These are phyloP conservation scores for Hippocampus kuda DNA, from an alignment of 2,797 vertebrate species.

Conservation along the genomic window DNA sequence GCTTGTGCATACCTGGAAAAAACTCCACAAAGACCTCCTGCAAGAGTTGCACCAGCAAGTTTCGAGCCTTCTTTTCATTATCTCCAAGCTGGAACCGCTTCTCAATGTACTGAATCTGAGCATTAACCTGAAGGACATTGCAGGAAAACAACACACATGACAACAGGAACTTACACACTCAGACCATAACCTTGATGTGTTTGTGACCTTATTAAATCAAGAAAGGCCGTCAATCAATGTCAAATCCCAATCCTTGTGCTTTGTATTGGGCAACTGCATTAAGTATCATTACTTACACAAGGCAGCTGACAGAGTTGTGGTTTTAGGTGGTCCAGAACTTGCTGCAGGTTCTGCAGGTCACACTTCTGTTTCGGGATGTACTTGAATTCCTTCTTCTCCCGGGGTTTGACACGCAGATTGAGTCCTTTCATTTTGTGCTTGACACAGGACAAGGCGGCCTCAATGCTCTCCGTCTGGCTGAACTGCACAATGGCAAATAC, in stretches of 20 bases:
- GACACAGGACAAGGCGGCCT: constrained; percentile 57
- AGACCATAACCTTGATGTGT: too few species aligned
- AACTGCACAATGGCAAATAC: constrained; percentile 88
- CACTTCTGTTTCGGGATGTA: constrained; percentile 65
- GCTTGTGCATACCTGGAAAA: constrained; percentile 73
- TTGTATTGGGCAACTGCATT: neutral
- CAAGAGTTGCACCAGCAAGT: constrained; percentile 75
- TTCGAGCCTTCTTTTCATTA: constrained; percentile 69
- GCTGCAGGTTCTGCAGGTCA: constrained; percentile 47
- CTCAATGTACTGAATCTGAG: constrained; percentile 75
- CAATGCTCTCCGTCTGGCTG: constrained; percentile 45
- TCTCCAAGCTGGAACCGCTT: constrained; percentile 74
- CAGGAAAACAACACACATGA: neutral
- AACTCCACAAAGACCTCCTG: constrained; percentile 86
- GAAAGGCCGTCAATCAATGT: too few species aligned
- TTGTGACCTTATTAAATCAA: too few species aligned
- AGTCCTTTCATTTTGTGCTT: constrained; percentile 69
- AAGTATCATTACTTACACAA: constrained; percentile 61
- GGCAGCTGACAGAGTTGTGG: constrained; percentile 61
- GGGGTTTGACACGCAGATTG: constrained; percentile 74
- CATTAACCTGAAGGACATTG: constrained; percentile 61
- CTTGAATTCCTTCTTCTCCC: constrained; percentile 80
- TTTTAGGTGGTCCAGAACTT: constrained; percentile 63
- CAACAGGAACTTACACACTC: too few species aligned
- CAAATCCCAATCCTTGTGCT: too few species aligned